A percentile compares a stretch with the other conserved stretches of the same genome.
These are phyloP conservation scores for Ictalurus punctatus DNA, from an alignment of 2,113 vertebrate genomes.

Conservation along the genomic window DNA sequence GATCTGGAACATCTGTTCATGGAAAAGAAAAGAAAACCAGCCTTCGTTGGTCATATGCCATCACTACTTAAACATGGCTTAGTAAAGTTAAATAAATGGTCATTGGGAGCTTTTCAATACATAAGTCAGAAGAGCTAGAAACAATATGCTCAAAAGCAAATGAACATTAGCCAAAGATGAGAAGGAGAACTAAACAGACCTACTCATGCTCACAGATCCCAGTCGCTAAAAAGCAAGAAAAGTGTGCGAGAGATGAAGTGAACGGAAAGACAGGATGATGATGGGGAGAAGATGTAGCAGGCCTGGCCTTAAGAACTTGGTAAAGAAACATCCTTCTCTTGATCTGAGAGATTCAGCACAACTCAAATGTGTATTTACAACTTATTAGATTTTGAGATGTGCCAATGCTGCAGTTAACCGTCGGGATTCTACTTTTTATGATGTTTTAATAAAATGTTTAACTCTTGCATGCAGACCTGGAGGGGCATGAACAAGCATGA, in stretches of 20 bases:
- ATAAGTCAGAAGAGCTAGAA: background rate
- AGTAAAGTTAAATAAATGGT: background rate
- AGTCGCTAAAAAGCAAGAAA: slow-evolving; percentile 74
- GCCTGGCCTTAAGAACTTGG: no score
- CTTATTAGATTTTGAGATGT: background rate
- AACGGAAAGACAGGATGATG: background rate
- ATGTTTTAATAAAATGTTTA: no score
- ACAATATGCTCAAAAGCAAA: background rate
- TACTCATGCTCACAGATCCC: slow-evolving; percentile 88
- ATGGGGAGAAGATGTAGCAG: no score
- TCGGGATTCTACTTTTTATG: no score
- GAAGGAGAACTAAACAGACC: background rate
- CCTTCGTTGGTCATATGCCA: background rate
- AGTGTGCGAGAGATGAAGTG: background rate
- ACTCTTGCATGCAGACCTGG: no score
- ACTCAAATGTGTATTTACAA: no score
- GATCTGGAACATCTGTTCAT: slow-evolving; percentile 89
- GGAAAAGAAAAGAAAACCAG: background rate
- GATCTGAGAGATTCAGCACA: no score
- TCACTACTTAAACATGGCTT: background rate
- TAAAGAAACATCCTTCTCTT: no score
- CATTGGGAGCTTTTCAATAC: background rate
- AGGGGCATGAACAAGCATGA: no score
- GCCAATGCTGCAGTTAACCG: background rate
- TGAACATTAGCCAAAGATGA: background rate